Evolutionary conservation across 2,113 vertebrate species (phyloP).

Genomic region (Seriola aureovittata): DNA sequence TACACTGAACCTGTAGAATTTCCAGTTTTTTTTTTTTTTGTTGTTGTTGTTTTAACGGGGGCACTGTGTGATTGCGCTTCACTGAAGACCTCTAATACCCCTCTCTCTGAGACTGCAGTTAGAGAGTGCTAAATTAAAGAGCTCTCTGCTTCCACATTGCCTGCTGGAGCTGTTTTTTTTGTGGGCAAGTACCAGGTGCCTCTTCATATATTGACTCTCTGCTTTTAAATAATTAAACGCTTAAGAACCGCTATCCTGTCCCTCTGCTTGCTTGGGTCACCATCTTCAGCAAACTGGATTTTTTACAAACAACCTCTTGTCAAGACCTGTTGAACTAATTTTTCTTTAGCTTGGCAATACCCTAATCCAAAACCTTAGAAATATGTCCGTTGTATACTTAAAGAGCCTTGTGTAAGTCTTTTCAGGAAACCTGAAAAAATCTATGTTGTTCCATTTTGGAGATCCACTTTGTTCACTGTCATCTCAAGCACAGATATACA

Average conservation of each 20-base stretch:
- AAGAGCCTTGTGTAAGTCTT: not conserved
- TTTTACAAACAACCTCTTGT: slow-evolving; percentile 4
- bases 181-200: slow-evolving; percentile 14
- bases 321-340: not conserved
- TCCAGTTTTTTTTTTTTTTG: not conserved
- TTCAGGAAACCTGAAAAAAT: not conserved
- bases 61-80: not conserved
- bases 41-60: not conserved
- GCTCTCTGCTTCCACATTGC: slow-evolving; percentile 3
- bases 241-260: slow-evolving; percentile 49
- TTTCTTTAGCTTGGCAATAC: not conserved
- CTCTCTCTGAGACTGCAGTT: slow-evolving; percentile 4
- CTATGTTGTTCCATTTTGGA: not conserved
- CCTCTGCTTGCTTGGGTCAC: slow-evolving; percentile 30
- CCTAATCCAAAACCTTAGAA: not conserved
- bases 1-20: not conserved
- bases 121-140: slow-evolving; percentile 30
- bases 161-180: slow-evolving; percentile 30
- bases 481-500: not conserved
- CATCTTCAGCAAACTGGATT: slow-evolving; percentile 20
- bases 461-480: not conserved
- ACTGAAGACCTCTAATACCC: slow-evolving; percentile 6
- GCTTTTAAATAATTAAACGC: slow-evolving; percentile 69
- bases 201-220: slow-evolving; percentile 60
- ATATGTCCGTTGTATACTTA: not conserved